Conservation (phyloP, 2,888 invertebrate species). For the Caenorhabditis japonica region DNA sequence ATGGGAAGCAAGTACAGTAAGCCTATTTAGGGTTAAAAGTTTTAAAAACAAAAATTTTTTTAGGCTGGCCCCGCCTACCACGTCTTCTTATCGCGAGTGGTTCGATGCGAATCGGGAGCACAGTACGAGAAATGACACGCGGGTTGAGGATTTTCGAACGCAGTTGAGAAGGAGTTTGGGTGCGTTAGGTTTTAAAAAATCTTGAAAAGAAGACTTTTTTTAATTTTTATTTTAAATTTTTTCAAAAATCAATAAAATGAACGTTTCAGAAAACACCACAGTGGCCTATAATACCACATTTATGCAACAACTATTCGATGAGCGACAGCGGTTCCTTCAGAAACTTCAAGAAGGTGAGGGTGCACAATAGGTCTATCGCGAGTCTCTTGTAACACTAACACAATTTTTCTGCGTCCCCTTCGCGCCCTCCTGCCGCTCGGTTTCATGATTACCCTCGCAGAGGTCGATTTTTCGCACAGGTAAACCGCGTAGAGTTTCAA, state of each 20-base stretch:
- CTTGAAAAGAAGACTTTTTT: too few relatives aligned
- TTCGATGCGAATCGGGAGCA: constrained; percentile 49
- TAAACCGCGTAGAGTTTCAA: too few relatives aligned
- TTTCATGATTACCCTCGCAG: too few relatives aligned
- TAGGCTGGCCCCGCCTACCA: constrained; percentile 36
- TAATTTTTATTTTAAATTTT: too few relatives aligned
- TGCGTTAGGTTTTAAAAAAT: background rate
- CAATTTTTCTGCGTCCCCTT: too few relatives aligned
- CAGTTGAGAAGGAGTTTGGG: constrained; percentile 54
- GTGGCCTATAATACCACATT: constrained; percentile 43
- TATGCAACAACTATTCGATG: constrained; percentile 47
- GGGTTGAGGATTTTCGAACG: constrained; percentile 39
- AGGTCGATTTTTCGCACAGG: too few relatives aligned
- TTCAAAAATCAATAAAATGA: too few relatives aligned
- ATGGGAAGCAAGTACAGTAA: constrained; percentile 50
- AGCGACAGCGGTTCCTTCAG: constrained; percentile 43
- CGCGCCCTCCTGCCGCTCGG: too few relatives aligned
- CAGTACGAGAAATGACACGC: constrained; percentile 38
- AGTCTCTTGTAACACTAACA: too few relatives aligned
- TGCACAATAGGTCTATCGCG: too few relatives aligned
- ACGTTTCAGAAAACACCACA: constrained; percentile 38
- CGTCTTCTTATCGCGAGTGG: constrained; percentile 47
- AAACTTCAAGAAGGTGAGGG: constrained; percentile 47
- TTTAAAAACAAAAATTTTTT: constrained; percentile 7
- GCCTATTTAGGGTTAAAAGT: constrained; percentile 7